These are phyloP conservation scores for Petrosia ficiformis DNA, from an alignment of 37 sponge, comb jelly and placozoan genomes.

Conservation along the genomic window DNA sequence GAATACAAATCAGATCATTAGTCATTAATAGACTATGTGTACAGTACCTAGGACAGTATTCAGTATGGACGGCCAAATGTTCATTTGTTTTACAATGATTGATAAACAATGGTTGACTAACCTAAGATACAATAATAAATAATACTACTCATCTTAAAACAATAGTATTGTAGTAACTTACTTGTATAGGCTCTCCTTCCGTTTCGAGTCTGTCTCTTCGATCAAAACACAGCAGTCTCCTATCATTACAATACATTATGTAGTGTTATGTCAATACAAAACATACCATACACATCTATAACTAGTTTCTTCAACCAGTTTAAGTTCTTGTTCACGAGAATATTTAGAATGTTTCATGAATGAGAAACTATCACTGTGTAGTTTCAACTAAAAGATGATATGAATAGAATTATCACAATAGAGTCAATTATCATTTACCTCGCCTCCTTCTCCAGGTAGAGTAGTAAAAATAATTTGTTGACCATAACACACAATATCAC, in stretches of 20 bases:
- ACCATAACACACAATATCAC: slow-evolving; percentile 82
- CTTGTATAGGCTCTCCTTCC: slow-evolving; percentile 83
- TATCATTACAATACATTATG: slow-evolving; percentile 7
- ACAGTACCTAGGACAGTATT: slow-evolving; percentile 83
- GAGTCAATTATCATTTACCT: no score
- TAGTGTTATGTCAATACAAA: background rate
- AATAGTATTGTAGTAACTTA: slow-evolving; percentile 16
- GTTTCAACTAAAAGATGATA: slow-evolving; percentile 51
- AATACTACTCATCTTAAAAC: background rate
- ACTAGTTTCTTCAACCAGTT: slow-evolving; percentile 54
- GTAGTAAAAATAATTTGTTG: slow-evolving; percentile 80
- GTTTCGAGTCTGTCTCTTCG: slow-evolving; percentile 79
- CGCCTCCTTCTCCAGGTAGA: slow-evolving; percentile 79
- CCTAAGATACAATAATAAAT: slow-evolving; percentile 18
- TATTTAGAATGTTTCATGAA: slow-evolving; percentile 90
- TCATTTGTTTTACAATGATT: slow-evolving; percentile 98
- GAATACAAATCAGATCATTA: background rate
- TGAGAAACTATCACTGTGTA: slow-evolving; percentile 88
- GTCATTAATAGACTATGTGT: background rate
- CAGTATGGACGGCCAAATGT: slow-evolving; percentile 71
- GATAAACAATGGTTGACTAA: slow-evolving; percentile 61
- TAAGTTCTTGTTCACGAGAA: slow-evolving; percentile 79
- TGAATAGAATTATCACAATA: background rate
- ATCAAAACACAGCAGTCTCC: slow-evolving; percentile 71
- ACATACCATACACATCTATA: slow-evolving; percentile 81